These are phyloP conservation scores for Lates calcarifer DNA, from an alignment of 2,113 vertebrate genomes.

Conservation along the genomic window DNA sequence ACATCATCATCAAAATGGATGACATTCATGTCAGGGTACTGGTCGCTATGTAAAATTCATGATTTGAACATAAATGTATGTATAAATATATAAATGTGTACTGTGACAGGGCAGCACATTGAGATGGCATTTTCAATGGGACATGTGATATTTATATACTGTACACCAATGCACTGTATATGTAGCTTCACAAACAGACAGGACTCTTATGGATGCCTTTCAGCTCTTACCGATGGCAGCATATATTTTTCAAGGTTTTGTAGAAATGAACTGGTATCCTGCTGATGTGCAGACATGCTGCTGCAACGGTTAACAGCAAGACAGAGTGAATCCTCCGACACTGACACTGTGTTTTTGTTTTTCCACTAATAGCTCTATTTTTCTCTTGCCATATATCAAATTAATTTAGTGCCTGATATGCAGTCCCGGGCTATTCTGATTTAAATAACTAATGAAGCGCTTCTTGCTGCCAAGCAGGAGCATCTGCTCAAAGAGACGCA, in stretches of 20 bases:
- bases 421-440: conserved; percentile 70
- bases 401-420: conserved; percentile 72
- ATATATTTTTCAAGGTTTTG: conserved; percentile 33
- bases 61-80: conserved; percentile 43
- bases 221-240: neutral
- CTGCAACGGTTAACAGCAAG: conserved; percentile 22
- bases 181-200: conserved; percentile 38
- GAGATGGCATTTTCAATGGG: conserved; percentile 11
- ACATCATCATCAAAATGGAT: conserved; percentile 45
- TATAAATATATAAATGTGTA: too few species aligned
- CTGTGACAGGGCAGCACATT: conserved; percentile 7
- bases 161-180: neutral
- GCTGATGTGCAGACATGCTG: conserved; percentile 28
- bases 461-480: conserved; percentile 71
- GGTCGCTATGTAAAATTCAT: conserved; percentile 60
- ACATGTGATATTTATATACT: conserved; percentile 37
- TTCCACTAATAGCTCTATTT: conserved; percentile 66
- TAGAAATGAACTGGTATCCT: neutral
- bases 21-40: conserved; percentile 40
- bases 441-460: conserved; percentile 80
- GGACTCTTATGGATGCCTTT: conserved; percentile 18
- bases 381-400: conserved; percentile 68
- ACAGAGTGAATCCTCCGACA: conserved; percentile 4
- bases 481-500: conserved; percentile 76
- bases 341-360: conserved; percentile 62